A percentile compares a stretch with the other conserved stretches of the same genome.
These are phyloP conservation scores for Telmatochromis sp. DNA, from an alignment of 2,113 vertebrate genomes.

Conservation along the genomic window DNA sequence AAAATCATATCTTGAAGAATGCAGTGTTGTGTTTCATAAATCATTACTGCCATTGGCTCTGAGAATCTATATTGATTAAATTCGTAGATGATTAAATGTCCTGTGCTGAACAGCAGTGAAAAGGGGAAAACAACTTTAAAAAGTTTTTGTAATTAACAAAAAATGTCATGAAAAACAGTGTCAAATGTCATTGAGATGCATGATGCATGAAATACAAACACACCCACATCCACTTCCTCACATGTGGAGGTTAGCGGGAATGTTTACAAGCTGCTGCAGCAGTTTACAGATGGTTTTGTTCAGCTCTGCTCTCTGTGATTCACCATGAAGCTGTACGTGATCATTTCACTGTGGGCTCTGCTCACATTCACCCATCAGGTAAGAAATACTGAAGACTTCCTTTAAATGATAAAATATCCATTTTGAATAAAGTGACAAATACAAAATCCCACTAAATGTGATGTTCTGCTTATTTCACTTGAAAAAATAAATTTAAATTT, in stretches of 20 bases:
- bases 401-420: too few species aligned
- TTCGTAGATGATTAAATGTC: neutral
- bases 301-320: neutral
- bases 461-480: too few species aligned
- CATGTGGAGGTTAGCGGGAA: neutral
- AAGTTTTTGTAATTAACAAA: neutral
- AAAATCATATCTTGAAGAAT: neutral
- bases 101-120: neutral
- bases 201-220: neutral
- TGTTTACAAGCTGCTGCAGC: neutral
- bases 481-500: too few species aligned
- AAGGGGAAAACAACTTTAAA: neutral
- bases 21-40: neutral
- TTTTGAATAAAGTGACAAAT: too few species aligned
- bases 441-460: too few species aligned
- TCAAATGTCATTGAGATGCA: neutral
- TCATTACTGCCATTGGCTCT: neutral
- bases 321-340: slow-evolving; percentile 7
- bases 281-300: neutral
- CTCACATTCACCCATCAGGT: too few species aligned
- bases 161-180: neutral
- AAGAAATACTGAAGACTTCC: too few species aligned
- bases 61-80: neutral
- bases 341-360: too few species aligned
- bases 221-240: neutral